A percentile compares a stretch with the other conserved stretches of the same genome.
Evolutionary conservation across 2,888 invertebrate species (phyloP).

Genomic region (Pheosia gnoma): DNA sequence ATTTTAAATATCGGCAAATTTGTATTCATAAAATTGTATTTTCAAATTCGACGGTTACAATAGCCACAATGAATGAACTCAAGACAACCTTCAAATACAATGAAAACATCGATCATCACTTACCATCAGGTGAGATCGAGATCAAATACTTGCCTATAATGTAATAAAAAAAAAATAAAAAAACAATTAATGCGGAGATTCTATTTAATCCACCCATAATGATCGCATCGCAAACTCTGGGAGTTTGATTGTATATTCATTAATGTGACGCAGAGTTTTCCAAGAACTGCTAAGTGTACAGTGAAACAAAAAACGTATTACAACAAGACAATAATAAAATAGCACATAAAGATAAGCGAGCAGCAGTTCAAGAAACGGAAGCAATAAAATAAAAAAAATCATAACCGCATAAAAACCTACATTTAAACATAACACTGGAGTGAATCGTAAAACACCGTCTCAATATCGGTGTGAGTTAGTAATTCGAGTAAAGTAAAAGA

Average conservation of each 20-base stretch:
- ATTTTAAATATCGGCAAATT: constrained; percentile 6
- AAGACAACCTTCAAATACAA: constrained; percentile 15
- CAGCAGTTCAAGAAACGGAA: constrained; percentile 41
- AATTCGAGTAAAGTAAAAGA: constrained; percentile 26
- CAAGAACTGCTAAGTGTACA: constrained; percentile 24
- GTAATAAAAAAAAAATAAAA: no score
- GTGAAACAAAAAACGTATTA: constrained; percentile 15
- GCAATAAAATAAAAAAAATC: constrained; percentile 39
- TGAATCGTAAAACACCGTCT: constrained; percentile 40
- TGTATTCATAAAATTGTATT: constrained; percentile 4
- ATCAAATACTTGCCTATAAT: no score
- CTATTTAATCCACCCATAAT: constrained; percentile 18
- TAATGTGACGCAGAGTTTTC: constrained; percentile 29
- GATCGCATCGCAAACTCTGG: constrained; percentile 19
- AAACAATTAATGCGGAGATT: constrained; percentile 18
- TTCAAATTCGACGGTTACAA: constrained; percentile 4
- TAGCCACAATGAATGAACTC: constrained; percentile 16
- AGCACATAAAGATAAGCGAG: constrained; percentile 41
- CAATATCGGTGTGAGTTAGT: constrained; percentile 26
- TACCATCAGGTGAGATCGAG: no score
- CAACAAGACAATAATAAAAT: constrained; percentile 45
- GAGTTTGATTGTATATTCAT: constrained; percentile 18
- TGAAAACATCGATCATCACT: no score
- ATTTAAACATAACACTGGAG: constrained; percentile 40
- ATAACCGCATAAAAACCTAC: constrained; percentile 41